Evolutionary conservation across 1,140 invertebrate species (phyloP).

Genomic region (Achatina immaculata): DNA sequence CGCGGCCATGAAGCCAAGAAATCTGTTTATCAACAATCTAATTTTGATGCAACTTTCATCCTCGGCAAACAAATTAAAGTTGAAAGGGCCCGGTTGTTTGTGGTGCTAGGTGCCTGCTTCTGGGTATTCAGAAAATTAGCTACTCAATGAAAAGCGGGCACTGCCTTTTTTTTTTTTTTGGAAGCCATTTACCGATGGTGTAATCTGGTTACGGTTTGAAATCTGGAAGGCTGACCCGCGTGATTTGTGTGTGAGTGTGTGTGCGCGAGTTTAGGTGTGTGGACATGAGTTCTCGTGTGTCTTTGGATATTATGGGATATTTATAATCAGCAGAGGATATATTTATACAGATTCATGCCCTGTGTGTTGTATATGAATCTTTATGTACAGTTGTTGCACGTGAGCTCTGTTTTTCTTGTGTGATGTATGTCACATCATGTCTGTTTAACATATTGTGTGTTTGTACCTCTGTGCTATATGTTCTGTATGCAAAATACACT

Average conservation of each 20-base stretch:
- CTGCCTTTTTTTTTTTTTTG: no score
- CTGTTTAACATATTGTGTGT: no score
- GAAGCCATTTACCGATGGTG: conserved; percentile 14
- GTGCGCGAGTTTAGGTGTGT: neutral
- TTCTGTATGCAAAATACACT: no score
- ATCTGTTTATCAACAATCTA: conserved; percentile 41
- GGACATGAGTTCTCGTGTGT: neutral
- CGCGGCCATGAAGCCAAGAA: conserved; percentile 30
- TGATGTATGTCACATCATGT: no score
- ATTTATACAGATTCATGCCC: no score
- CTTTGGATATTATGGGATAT: neutral
- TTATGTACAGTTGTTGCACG: no score
- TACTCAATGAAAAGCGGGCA: conserved; percentile 9
- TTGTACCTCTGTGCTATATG: no score
- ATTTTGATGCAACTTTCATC: conserved; percentile 35
- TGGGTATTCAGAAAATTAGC: neutral
- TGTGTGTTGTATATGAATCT: no score
- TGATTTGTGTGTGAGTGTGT: neutral
- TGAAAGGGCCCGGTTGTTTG: conserved; percentile 22
- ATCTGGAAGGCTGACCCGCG: neutral
- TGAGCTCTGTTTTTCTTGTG: no score
- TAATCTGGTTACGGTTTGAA: neutral
- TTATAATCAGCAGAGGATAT: no score
- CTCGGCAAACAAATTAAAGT: conserved; percentile 1
- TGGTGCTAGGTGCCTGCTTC: neutral